phyloP scores from a whole-genome alignment of 2,797 vertebrate genomes.

The Smutsia temminckii region DNA sequence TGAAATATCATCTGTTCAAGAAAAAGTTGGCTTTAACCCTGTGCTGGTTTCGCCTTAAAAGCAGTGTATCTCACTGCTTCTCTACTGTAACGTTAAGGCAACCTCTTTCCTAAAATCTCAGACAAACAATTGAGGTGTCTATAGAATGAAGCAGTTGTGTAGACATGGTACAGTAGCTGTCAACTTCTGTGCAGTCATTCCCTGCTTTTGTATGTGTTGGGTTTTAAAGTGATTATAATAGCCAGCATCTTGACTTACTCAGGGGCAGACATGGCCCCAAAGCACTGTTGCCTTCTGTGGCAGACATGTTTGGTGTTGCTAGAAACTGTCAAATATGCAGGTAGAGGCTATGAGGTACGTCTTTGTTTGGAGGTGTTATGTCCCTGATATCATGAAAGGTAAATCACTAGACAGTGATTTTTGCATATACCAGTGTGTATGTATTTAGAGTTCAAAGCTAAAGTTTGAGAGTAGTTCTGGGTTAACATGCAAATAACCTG shows the following conservation, averaged over 20 bases:
- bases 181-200: neutral
- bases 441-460: constrained; percentile 27
- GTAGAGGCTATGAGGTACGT: neutral
- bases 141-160: constrained; percentile 14
- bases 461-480: constrained; percentile 52
- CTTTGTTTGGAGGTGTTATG: neutral
- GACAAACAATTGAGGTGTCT: constrained; percentile 40
- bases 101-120: constrained; percentile 62
- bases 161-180: neutral
- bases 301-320: neutral
- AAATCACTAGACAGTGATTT: neutral
- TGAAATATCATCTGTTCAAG: constrained; percentile 93
- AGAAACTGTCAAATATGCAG: neutral
- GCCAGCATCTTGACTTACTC: neutral
- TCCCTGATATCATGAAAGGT: neutral
- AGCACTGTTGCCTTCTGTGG: neutral
- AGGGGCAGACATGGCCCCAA: rapidly evolving
- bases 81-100: constrained; percentile 49
- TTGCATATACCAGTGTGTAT: neutral
- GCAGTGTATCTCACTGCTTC: constrained; percentile 76
- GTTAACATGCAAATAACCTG: neutral
- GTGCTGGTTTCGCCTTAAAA: constrained; percentile 83
- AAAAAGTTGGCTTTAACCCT: constrained; percentile 89
- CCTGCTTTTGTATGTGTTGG: neutral
- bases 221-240: neutral